Evolutionary conservation across 1,140 invertebrate genomes (phyloP), one percentile per base, ranked within the genome.

Genomic region (Protaetia brevitarsis): DNA sequence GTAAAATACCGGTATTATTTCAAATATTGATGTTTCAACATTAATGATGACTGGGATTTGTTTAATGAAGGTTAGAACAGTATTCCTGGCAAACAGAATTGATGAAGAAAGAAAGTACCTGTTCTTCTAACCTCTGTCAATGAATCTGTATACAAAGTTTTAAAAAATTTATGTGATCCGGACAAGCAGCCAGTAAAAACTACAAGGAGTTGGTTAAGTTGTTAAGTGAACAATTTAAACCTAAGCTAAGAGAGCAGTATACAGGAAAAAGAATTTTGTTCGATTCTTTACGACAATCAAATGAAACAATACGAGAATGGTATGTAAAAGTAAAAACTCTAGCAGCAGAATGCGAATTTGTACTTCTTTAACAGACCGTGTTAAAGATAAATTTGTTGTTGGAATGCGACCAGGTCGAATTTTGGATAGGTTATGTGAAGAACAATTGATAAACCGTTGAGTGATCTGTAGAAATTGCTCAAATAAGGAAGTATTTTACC

Each of bases 301-400:
- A 23, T 0, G 70, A 72, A 37, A 67, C 63, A 0, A 27, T 75
- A 0, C 67, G 30, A 23, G 64, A 73, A n/a, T 73, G 69, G 72
- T 73, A 72, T 36, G 66, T 69, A 1, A 28, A 67, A 21, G 10
- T 74, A 7, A 73, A 73, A 62, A 61, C 16, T 11, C 16, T 31
- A 13, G 69, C 68, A 11, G 59, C 67, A 3, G 36, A 66, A 6
- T 74, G 71, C 23, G 66, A 68, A 11, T 75, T 75, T 64, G 71
- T 66, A 0, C 8, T 21, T 57, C 63, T 16, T 51, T 76, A 28
- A 68, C 71, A 1, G 61, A 68, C 2, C 58, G 64, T 19, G 45
- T 74, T 2, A 72, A 69, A 51, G 72, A 76, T 63, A 69, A 65
- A 27, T 74, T 76, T 62, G 68, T 76, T 11, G 70, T 72, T 1